Conservation (phyloP, 2,113 vertebrate species). For the Semnopithecus entellus region DNA sequence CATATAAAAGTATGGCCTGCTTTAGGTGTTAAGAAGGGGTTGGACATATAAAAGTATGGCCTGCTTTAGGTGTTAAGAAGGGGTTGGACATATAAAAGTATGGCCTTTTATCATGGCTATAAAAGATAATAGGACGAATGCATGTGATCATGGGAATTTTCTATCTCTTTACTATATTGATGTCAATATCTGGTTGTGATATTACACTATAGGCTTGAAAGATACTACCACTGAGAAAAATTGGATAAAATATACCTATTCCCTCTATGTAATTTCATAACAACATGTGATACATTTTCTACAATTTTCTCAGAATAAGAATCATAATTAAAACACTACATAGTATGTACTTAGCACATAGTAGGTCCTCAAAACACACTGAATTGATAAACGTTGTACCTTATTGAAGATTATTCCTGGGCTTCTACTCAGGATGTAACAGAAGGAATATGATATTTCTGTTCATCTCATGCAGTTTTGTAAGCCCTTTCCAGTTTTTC, state of each 20-base stretch:
- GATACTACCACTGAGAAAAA: neutral
- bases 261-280: neutral
- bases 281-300: neutral
- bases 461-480: neutral
- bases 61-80: neutral
- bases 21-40: neutral
- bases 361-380: neutral
- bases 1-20: neutral
- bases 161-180: neutral
- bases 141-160: neutral
- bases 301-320: neutral
- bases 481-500: neutral
- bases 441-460: neutral
- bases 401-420: neutral
- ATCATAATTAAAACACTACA: neutral
- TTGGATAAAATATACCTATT: neutral
- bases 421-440: neutral
- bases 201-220: neutral
- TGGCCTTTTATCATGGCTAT: neutral
- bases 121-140: neutral
- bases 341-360: neutral
- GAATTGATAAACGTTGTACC: neutral
- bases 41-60: too few relatives aligned
- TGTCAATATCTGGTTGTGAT: neutral
- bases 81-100: too few relatives aligned